A percentile compares a stretch with the other conserved stretches of the same genome.
phyloP scores from a whole-genome alignment of 1,140 invertebrate species.

The Apis cerana region DNA sequence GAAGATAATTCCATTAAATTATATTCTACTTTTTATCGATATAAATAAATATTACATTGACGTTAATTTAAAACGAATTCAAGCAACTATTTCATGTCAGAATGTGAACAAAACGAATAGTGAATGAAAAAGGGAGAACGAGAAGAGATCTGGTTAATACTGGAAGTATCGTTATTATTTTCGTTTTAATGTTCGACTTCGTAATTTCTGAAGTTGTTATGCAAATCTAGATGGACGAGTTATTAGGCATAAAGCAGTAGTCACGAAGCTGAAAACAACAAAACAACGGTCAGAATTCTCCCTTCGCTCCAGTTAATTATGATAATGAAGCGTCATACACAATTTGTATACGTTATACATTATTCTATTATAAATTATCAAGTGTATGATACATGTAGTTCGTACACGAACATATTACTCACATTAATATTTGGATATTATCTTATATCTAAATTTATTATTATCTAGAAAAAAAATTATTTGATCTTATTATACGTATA shows the following conservation, averaged over 20 bases:
- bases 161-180: slow-evolving; percentile 46
- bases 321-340: slow-evolving; percentile 46
- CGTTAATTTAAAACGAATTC: neutral
- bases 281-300: slow-evolving; percentile 51
- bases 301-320: slow-evolving; percentile 63
- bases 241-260: slow-evolving; percentile 63
- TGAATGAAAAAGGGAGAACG: neutral
- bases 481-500: no score
- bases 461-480: no score
- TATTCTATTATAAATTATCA: slow-evolving; percentile 24
- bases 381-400: slow-evolving; percentile 1
- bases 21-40: no score
- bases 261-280: slow-evolving; percentile 33
- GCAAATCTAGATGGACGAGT: slow-evolving; percentile 67
- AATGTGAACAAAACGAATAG: neutral
- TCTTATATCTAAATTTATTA: no score
- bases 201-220: slow-evolving; percentile 74
- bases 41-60: no score
- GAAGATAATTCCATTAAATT: no score
- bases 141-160: slow-evolving; percentile 55
- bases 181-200: slow-evolving; percentile 64
- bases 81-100: neutral
- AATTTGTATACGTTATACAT: slow-evolving; percentile 39
- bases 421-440: no score
- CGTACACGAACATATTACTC: no score